These are phyloP conservation scores for Pygathrix nemaeus DNA, from an alignment of 2,113 vertebrate species.

Conservation along the genomic window DNA sequence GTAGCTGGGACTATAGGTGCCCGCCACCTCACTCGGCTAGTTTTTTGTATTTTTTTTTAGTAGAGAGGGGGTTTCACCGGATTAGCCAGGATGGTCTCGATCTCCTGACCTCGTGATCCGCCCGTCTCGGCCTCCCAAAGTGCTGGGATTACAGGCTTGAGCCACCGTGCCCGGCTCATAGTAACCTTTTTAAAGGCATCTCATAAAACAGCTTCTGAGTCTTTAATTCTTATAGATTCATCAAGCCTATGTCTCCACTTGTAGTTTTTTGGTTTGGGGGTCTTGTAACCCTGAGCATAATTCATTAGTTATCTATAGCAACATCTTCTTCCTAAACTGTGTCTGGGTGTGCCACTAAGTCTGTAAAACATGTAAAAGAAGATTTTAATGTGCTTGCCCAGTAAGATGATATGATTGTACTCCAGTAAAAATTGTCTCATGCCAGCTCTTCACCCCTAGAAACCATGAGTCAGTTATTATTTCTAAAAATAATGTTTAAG, in stretches of 20 bases:
- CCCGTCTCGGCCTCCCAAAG: too few relatives aligned
- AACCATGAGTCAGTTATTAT: not conserved
- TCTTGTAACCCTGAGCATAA: not conserved
- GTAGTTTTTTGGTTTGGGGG: not conserved
- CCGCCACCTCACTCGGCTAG: too few relatives aligned
- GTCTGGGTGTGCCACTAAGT: not conserved
- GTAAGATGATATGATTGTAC: not conserved
- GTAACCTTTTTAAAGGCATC: not conserved
- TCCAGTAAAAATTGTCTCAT: not conserved
- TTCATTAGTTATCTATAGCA: not conserved
- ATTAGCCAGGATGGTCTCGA: too few relatives aligned
- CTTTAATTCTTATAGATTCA: not conserved
- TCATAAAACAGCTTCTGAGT: not conserved
- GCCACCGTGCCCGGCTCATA: not conserved
- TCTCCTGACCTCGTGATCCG: too few relatives aligned
- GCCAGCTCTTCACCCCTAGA: not conserved
- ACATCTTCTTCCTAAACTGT: not conserved
- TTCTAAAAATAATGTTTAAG: conserved; percentile 8
- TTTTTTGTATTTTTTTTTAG: too few relatives aligned
- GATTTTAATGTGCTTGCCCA: not conserved
- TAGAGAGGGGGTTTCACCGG: too few relatives aligned
- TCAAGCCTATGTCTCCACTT: not conserved
- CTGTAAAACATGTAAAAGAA: not conserved
- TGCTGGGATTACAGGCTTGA: too few relatives aligned
- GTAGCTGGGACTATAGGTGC: too few relatives aligned